These are phyloP conservation scores for Taxidea taxus DNA, from an alignment of 2,113 vertebrate species.

Conservation along the genomic window DNA sequence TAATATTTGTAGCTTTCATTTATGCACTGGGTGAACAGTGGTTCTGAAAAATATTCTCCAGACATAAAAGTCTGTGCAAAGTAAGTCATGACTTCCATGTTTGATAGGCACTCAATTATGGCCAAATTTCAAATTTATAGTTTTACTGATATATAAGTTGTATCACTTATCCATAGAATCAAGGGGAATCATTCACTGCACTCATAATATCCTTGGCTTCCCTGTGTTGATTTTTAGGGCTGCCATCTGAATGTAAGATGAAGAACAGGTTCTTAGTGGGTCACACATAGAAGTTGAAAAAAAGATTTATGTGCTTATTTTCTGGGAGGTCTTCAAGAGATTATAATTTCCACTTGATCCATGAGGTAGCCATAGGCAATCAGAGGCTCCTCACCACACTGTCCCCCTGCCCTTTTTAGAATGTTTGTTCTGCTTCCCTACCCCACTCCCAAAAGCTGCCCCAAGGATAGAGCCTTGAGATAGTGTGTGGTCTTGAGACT, in stretches of 20 bases:
- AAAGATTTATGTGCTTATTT: not conserved
- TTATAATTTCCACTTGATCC: not conserved
- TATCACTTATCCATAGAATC: not conserved
- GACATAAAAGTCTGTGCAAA: not conserved
- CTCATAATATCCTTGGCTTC: not conserved
- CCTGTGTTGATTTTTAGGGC: not conserved
- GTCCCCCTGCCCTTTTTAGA: fast-evolving
- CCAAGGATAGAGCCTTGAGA: not conserved
- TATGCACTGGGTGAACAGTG: not conserved
- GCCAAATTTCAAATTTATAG: not conserved
- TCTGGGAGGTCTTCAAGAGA: not conserved
- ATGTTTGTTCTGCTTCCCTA: not conserved
- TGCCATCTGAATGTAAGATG: not conserved
- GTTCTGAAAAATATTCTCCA: not conserved
- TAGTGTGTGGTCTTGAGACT: not conserved
- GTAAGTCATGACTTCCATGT: not conserved
- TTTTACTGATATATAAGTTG: not conserved
- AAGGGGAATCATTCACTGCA: not conserved
- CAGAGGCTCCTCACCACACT: not conserved
- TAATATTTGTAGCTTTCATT: not conserved
- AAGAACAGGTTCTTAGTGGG: not conserved
- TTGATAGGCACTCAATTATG: not conserved
- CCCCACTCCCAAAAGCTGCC: not conserved
- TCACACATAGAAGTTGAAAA: not conserved
- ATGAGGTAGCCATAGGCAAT: not conserved